These are phyloP conservation scores for Oxygymnocypris stewartii DNA, from an alignment of 2,113 vertebrate genomes.

Conservation along the genomic window DNA sequence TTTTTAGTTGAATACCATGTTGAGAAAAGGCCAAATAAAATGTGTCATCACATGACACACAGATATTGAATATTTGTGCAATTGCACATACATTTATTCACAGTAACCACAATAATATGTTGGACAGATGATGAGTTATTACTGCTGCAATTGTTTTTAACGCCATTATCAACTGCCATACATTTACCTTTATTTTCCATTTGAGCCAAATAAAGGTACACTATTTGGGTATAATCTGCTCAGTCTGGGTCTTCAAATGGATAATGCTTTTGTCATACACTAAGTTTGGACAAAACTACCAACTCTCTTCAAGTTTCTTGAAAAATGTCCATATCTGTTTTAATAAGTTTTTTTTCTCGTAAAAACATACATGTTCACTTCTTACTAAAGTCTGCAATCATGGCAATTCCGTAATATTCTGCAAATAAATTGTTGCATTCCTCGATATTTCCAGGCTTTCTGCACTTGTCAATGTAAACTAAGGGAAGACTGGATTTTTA, in stretches of 20 bases:
- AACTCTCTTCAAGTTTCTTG: background rate
- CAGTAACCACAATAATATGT: background rate
- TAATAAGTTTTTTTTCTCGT: no score
- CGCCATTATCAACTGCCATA: background rate
- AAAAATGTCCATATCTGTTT: background rate
- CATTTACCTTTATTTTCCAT: background rate
- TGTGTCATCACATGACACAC: background rate
- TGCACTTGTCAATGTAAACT: background rate
- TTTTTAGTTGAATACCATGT: background rate
- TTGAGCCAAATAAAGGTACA: background rate
- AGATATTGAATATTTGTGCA: background rate
- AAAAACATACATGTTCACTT: background rate
- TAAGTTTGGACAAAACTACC: background rate
- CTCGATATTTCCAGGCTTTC: background rate
- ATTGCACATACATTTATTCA: background rate
- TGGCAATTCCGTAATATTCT: background rate
- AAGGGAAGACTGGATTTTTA: background rate
- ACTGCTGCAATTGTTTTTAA: background rate
- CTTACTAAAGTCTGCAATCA: background rate
- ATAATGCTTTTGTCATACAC: background rate
- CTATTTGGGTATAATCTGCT: background rate
- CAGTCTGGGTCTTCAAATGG: background rate
- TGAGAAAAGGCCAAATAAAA: background rate
- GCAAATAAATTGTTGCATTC: background rate
- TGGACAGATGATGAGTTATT: background rate